Evolutionary conservation across 2,888 invertebrate genomes (phyloP), one percentile per base, ranked within the genome.

Genomic region (Allygus modestus): DNA sequence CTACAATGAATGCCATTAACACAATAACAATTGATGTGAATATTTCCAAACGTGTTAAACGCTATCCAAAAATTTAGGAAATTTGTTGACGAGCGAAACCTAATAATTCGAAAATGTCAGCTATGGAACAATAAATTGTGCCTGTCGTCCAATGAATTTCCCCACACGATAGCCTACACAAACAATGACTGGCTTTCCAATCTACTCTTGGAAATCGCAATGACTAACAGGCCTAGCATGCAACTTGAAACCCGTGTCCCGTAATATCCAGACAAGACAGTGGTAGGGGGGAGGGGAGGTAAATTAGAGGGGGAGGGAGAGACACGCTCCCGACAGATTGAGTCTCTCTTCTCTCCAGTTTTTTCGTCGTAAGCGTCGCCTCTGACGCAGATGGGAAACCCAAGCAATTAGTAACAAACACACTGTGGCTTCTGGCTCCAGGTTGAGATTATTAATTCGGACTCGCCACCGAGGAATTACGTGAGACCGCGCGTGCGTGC

Each of bases 361-460:
- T 58, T 65, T 28, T 65, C 58, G 58, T 4, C 28, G 2, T 11
- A 28, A 28, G 28, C 65, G 65, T n/a, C 20, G 23, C 15, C 28
- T 28, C 28, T 65, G 65, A 65, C 65, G 65, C 65, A 65, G 31
- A 2, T 15, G 65, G 65, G 65, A 65, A 65, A 28, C 65, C 65
- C 58, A 4, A 28, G 28, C 20, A 65, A 65, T 65, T 65, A 65
- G 46, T 46, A 17, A 37, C 37, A 7, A 17, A 46, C 46, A 9
- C 46, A 17, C n/a, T 17, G 46, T 12, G 46, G 46, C 11, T 46
- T 46, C 46, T 46, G 46, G 46, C 37, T 37, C 7, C 65, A 7
- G 65, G 28, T 65, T 31, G n/a, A 65, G 28, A 28, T 31, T 65
- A 15, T 46, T 12, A 46, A 46, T 37, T 37, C 37, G 7, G n/a